Conservation (phyloP, 2,113 vertebrate genomes). For the Chauna torquata region DNA sequence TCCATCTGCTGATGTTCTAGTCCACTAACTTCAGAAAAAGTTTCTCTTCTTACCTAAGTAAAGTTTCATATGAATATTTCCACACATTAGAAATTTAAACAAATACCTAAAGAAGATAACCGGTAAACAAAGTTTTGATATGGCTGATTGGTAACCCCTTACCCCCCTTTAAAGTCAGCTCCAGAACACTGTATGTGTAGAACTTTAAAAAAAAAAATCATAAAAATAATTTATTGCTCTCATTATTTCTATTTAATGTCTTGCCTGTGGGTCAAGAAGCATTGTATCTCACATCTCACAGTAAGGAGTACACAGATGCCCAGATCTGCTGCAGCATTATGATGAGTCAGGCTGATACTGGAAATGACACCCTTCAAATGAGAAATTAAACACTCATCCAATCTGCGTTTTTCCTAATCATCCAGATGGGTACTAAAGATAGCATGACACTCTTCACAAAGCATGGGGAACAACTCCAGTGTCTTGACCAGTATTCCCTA, state of each 20-base stretch:
- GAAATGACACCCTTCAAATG: background rate
- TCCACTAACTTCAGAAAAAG: background rate
- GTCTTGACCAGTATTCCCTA: background rate
- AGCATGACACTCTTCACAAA: constrained; percentile 25
- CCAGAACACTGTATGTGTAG: background rate
- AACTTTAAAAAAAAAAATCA: background rate
- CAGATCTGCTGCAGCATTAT: background rate
- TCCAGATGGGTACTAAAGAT: constrained; percentile 47
- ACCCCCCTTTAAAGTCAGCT: background rate
- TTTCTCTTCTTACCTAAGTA: background rate
- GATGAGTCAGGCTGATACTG: background rate
- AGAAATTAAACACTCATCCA: background rate
- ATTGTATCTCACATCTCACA: background rate
- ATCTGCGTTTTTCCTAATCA: constrained; percentile 22
- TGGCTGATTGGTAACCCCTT: background rate
- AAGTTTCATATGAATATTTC: background rate
- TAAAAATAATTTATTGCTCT: background rate
- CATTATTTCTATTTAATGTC: background rate
- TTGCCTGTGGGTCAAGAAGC: background rate
- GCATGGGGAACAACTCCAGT: background rate
- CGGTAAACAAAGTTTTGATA: background rate
- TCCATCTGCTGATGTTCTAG: background rate
- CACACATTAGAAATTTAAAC: background rate
- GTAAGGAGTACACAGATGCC: background rate
- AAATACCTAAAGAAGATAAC: background rate